Conservation (phyloP, 2,888 invertebrate species). For the Drosophila dives region DNA sequence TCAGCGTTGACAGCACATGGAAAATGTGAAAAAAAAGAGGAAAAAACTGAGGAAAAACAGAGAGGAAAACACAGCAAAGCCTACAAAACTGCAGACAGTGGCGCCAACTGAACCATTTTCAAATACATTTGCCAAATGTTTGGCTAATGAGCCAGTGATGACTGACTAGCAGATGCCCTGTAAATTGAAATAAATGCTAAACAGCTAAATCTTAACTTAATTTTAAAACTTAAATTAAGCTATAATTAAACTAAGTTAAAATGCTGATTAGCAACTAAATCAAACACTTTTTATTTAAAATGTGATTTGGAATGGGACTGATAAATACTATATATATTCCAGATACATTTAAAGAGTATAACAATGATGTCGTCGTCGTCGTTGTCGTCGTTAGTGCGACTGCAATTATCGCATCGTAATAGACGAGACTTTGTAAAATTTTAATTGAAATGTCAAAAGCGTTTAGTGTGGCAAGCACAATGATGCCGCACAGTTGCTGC, state of each 20-base stretch:
- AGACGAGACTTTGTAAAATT: slow-evolving; percentile 75
- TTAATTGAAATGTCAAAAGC: slow-evolving; percentile 80
- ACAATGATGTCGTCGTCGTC: slow-evolving; percentile 32
- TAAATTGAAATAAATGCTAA: background rate
- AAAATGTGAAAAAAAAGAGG: background rate
- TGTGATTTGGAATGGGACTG: background rate
- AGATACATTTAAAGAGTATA: slow-evolving; percentile 19
- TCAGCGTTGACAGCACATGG: slow-evolving; percentile 52
- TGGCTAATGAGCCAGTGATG: slow-evolving; percentile 10
- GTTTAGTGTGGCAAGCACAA: slow-evolving; percentile 69
- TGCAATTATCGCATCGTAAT: slow-evolving; percentile 62
- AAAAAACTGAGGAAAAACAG: background rate
- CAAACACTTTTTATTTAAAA: background rate
- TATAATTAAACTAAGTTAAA: background rate
- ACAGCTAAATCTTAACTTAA: background rate
- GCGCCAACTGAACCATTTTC: slow-evolving; percentile 59
- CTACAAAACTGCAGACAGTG: slow-evolving; percentile 29
- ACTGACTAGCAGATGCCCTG: slow-evolving; percentile 5
- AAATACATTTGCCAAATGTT: slow-evolving; percentile 67
- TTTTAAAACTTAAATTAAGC: background rate
- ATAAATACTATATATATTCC: too few relatives aligned
- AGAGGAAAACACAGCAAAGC: slow-evolving; percentile 13
- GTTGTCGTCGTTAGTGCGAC: background rate
- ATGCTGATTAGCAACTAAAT: background rate
- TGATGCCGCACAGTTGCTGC: slow-evolving; percentile 46